Evolutionary conservation across 2,113 vertebrate genomes (phyloP).

Genomic region (Microcebus ravelobensis): DNA sequence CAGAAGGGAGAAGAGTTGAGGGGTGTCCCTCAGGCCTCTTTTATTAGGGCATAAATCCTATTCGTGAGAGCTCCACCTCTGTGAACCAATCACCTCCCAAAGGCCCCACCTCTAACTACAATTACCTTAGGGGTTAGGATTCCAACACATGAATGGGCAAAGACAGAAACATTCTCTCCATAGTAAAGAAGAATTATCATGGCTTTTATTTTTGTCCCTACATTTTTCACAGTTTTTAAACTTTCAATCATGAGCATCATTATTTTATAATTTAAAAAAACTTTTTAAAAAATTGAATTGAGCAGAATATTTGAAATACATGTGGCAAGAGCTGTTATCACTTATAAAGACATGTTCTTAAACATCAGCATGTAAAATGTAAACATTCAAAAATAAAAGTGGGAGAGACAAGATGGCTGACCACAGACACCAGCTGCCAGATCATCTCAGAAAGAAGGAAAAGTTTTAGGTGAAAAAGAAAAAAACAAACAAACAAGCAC

Average conservation of each 20-base stretch:
- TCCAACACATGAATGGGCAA: neutral
- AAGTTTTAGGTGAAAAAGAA: too few species aligned
- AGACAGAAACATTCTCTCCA: neutral
- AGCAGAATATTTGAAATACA: neutral
- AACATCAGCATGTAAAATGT: neutral
- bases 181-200: neutral
- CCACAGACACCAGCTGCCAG: too few species aligned
- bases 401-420: too few species aligned
- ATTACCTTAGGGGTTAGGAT: neutral
- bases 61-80: neutral
- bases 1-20: neutral
- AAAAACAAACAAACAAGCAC: too few species aligned
- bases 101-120: neutral
- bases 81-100: neutral
- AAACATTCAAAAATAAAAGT: neutral
- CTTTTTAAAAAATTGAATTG: neutral
- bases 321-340: neutral
- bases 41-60: neutral
- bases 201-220: neutral
- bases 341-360: neutral
- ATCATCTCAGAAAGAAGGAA: too few species aligned
- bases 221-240: constrained; percentile 1
- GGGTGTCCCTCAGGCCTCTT: neutral
- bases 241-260: neutral
- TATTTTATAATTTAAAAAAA: neutral